Evolutionary conservation across 2,888 invertebrate species (phyloP), one percentile per base, ranked within the genome.

Genomic region (Sinopyrophorus schimmeli): DNA sequence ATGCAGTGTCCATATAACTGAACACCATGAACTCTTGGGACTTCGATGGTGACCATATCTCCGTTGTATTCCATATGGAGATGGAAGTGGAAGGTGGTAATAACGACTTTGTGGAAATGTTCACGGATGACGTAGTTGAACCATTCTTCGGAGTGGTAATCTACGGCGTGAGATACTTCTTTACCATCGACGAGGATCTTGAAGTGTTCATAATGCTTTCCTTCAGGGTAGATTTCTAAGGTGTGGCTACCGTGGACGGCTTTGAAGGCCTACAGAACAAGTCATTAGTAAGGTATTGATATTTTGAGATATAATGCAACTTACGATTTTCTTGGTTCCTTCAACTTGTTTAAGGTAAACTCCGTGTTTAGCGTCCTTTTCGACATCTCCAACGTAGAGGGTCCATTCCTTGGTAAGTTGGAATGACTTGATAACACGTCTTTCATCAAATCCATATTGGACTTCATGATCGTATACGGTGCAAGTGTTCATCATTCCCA

Each of bases 331-430:
- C 7, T 60, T 47, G 9, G 32, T 30, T 9, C 43, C 59, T 5
- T 54, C 55, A 2, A 68, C 34, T 15, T 54, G 56, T 54, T 71
- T 74, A 0, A 65, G 66, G 43, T 68, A 71, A 30, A 75, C 43
- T 5, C 68, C 70, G 23, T 64, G 69, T 11, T 63, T 58, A 7
- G 56, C 48, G 16, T 64, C 54, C 5, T 60, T 30, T 1, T 53
- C 31, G 18, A 58, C 44, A 50, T 74, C 67, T 3, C 67, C 71
- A 5, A 69, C 56, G 18, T 68, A 55, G 23, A 72, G 46, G 1
- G 66, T 68, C 73, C 73, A 76, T 4, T 70, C 59, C 2, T 18
- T 20, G 28, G 60, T 55, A 10, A 27, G 4, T 21, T 23, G 15
- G 11, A 11, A 20, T 2, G 59, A 47, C 11, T 65, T 41, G 3